phyloP scores from a whole-genome alignment of 2,888 invertebrate genomes.

The Cantharis flavilabris region DNA sequence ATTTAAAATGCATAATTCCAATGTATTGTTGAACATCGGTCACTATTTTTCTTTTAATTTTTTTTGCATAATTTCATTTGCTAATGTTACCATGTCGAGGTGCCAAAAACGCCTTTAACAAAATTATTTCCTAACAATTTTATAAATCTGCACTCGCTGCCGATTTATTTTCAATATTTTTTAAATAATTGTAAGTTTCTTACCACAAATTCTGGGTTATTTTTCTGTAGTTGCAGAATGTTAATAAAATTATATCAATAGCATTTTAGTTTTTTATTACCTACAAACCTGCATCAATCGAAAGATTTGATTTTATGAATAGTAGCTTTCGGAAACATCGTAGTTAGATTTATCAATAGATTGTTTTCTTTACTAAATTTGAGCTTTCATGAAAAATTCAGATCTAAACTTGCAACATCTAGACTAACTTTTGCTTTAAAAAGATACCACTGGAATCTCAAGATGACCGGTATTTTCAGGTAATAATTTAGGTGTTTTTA shows the following conservation, averaged over 20 bases:
- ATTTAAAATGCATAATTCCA: constrained; percentile 35
- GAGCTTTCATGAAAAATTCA: no score
- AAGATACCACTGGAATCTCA: no score
- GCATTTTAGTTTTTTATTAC: constrained; percentile 18
- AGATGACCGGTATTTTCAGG: no score
- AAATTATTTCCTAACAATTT: constrained; percentile 21
- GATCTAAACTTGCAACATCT: no score
- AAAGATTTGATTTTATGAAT: no score
- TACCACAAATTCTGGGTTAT: constrained; percentile 30
- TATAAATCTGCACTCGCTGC: constrained; percentile 4
- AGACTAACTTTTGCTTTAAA: no score
- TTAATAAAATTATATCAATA: constrained; percentile 35
- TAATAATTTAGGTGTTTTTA: no score
- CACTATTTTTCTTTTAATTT: constrained; percentile 33
- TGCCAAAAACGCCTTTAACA: constrained; percentile 43
- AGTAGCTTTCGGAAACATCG: no score
- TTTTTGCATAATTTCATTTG: constrained; percentile 24
- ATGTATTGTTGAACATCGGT: constrained; percentile 49
- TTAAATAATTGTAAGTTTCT: constrained; percentile 36
- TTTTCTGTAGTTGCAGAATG: constrained; percentile 40
- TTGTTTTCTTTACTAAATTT: no score
- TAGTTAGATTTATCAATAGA: no score
- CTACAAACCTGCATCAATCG: not conserved
- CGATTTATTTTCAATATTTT: constrained; percentile 12
- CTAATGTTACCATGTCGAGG: constrained; percentile 54